Base-by-base conservation (phyloP, 2,888 invertebrate genomes). In the Brachyptera risi region DNA sequence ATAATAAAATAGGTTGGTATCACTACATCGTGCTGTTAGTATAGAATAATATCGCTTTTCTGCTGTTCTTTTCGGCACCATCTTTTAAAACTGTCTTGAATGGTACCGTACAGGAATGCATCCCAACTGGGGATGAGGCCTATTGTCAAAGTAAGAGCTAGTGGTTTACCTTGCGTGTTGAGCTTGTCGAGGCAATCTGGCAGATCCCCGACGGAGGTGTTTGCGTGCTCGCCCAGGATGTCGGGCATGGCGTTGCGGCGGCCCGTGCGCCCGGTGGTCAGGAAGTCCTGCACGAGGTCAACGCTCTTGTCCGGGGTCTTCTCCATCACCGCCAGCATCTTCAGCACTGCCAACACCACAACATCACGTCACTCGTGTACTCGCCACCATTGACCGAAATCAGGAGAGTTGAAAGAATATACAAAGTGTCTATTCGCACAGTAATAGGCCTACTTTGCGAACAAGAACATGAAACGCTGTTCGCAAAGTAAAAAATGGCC, bases 241-340 rank as follows among this genome's bases (percentile, higher is more conserved):
- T 93, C 90, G 1, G 92, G 88, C 79, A 95, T 79, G 51, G 94
- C 94, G 77, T 95, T 95, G 67, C 94, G 78, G 59, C 94, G 81
- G 17, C 94, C 94, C 31, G 92, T 92, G 65, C 94, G 82, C 2
- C 92, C 92, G 1, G 91, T 88, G 69, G 87, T 86, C 63, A 90
- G 80, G 75, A 94, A 94, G 73, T 92, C 90, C 73, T 86, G 83
- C 57, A 85, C 81, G 67, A 81, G 80, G 68, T 81, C 80, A 71
- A 44, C 56, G 44, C 13, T 57, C 21, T 58, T 31, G 56, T 61
- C 65, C 31, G 63, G 61, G n/a, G 62, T 47, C 61, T 51, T 50
- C 62, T 68, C 67, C 81, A 81, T 81, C 73, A 80, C 79, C 76
- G 80, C 79, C 79, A 82, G 79, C 81, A 82, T 82, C 77, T 78